phyloP scores from a whole-genome alignment of 2,113 vertebrate species.

The Scophthalmus maximus region DNA sequence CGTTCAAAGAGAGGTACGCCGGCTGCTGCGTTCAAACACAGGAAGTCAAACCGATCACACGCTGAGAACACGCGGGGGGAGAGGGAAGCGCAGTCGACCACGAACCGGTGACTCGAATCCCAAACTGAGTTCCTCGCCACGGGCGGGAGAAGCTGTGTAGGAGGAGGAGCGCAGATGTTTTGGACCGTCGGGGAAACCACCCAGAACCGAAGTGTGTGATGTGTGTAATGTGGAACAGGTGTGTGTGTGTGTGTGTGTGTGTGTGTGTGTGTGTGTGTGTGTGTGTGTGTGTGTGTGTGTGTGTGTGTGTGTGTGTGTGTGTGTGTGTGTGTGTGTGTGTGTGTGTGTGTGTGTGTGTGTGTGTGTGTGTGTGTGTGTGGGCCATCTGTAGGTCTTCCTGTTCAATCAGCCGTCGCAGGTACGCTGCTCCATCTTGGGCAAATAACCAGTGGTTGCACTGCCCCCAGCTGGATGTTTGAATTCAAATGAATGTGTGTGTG shows the following conservation, averaged over 20 bases:
- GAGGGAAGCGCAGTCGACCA: accelerated
- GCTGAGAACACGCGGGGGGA: background rate
- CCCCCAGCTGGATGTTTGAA: conserved; percentile 19
- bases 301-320: conserved; percentile 1
- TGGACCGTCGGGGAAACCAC: background rate
- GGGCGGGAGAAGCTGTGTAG: background rate
- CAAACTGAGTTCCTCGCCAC: background rate
- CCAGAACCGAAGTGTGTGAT: background rate
- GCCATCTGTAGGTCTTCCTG: background rate
- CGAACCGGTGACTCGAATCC: background rate
- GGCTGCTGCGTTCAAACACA: background rate
- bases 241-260: conserved; percentile 22
- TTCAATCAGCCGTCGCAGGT: conserved; percentile 15
- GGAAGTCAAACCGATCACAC: background rate
- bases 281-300: background rate
- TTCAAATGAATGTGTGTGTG: conserved; percentile 20
- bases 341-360: background rate
- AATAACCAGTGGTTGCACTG: conserved; percentile 12
- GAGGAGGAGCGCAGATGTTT: conserved; percentile 24
- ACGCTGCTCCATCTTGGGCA: conserved; percentile 10
- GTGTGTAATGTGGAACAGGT: conserved; percentile 42
- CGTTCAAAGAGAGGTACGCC: conserved; percentile 91
- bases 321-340: conserved; percentile 15
- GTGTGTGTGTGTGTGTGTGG: background rate
- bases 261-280: conserved; percentile 7